Evolutionary conservation across 2,888 invertebrate species (phyloP).

Genomic region (Mylabris sibirica): DNA sequence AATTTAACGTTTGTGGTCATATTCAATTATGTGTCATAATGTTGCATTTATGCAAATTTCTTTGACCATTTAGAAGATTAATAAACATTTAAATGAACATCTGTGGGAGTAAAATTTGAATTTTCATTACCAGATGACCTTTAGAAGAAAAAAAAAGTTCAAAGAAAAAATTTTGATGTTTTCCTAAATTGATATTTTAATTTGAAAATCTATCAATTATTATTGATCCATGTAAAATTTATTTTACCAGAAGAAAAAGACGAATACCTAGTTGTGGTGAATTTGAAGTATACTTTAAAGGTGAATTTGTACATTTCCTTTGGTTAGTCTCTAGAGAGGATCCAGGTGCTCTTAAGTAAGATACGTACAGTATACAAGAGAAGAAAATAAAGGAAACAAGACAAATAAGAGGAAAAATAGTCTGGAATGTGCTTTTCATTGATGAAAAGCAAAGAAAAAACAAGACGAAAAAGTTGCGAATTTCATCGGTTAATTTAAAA

Average conservation of each 20-base stretch:
- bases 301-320: neutral
- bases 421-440: neutral
- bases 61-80: neutral
- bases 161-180: neutral
- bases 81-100: neutral
- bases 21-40: neutral
- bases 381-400: neutral
- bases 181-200: neutral
- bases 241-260: neutral
- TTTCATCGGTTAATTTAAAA: too few species aligned
- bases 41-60: neutral
- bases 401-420: neutral
- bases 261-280: too few species aligned
- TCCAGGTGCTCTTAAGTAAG: neutral
- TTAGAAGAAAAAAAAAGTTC: neutral
- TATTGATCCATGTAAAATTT: neutral
- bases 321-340: neutral
- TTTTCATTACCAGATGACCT: neutral
- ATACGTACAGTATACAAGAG: neutral
- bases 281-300: neutral
- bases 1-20: conserved; percentile 7
- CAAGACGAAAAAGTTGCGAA: too few species aligned
- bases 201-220: neutral
- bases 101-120: neutral
- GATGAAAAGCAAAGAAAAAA: neutral